Evolutionary conservation across 2,113 vertebrate species (phyloP).

Genomic region (Strix uralensis): DNA sequence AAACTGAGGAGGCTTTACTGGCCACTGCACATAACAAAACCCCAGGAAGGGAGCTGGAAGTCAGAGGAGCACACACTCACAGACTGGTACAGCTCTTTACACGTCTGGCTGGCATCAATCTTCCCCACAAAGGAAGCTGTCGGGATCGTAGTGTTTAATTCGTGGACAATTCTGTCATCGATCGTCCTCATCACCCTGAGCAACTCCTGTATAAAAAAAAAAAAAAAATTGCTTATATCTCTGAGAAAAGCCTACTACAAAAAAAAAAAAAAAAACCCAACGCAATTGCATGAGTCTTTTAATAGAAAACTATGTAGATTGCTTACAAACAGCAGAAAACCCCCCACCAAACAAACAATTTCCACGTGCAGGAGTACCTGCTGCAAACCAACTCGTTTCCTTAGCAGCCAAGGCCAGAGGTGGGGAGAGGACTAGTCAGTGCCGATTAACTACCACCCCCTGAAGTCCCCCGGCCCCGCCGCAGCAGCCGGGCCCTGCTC

Average conservation of each 20-base stretch:
- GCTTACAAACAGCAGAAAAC: neutral
- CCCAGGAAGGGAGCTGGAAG: neutral
- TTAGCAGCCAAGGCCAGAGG: neutral
- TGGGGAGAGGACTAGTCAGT: too few species aligned
- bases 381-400: fast-evolving
- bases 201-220: slow-evolving; percentile 80
- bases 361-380: fast-evolving
- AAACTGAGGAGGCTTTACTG: neutral
- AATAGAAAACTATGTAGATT: neutral
- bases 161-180: slow-evolving; percentile 94
- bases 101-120: slow-evolving; percentile 90
- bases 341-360: fast-evolving
- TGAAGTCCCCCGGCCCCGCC: neutral
- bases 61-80: slow-evolving; percentile 76
- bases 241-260: neutral
- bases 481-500: neutral
- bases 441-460: fast-evolving
- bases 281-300: neutral
- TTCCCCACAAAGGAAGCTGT: slow-evolving; percentile 94
- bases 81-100: slow-evolving; percentile 92
- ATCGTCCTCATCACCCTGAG: slow-evolving; percentile 93
- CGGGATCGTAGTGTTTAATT: slow-evolving; percentile 94
- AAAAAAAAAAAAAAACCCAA: neutral
- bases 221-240: neutral
- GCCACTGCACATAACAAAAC: fast-evolving